phyloP scores from a whole-genome alignment of 2,113 vertebrate genomes.

The Malurus elegans region DNA sequence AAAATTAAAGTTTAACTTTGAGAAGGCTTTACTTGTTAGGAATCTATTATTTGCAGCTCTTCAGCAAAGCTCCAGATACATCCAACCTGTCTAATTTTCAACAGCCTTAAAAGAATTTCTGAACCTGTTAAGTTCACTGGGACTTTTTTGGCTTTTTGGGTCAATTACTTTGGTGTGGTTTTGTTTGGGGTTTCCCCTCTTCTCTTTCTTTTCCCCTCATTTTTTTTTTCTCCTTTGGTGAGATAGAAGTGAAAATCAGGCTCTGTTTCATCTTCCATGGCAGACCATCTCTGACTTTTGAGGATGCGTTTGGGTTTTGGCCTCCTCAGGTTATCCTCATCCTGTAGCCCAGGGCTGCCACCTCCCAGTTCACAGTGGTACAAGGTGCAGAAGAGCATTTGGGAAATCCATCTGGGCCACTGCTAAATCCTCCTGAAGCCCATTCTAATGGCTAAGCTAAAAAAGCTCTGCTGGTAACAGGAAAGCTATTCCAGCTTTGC shows the following conservation, averaged over 20 bases:
- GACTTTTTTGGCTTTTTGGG: not conserved
- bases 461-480: not conserved
- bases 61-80: not conserved
- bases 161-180: rapidly evolving
- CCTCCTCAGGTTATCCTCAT: not conserved
- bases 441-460: not conserved
- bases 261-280: not conserved
- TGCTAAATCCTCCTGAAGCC: not conserved
- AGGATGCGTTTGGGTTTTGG: not conserved
- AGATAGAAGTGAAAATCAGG: not conserved
- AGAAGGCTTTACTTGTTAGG: not conserved
- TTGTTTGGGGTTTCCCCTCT: not conserved
- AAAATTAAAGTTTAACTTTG: conserved; percentile 33
- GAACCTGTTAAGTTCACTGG: not conserved
- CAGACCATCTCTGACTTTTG: not conserved
- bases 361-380: not conserved
- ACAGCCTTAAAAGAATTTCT: not conserved
- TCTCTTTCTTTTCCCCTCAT: rapidly evolving
- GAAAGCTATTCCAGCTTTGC: not conserved
- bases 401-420: not conserved
- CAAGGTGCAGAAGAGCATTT: not conserved
- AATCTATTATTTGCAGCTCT: not conserved
- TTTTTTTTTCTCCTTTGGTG: not conserved
- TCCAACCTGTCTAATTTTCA: not conserved
- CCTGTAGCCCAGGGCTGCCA: not conserved